Percentiles rank a stretch among this genome's conserved stretches.
These are phyloP conservation scores for Lerema accius DNA, from an alignment of 1,140 invertebrate species.

Conservation along the genomic window DNA sequence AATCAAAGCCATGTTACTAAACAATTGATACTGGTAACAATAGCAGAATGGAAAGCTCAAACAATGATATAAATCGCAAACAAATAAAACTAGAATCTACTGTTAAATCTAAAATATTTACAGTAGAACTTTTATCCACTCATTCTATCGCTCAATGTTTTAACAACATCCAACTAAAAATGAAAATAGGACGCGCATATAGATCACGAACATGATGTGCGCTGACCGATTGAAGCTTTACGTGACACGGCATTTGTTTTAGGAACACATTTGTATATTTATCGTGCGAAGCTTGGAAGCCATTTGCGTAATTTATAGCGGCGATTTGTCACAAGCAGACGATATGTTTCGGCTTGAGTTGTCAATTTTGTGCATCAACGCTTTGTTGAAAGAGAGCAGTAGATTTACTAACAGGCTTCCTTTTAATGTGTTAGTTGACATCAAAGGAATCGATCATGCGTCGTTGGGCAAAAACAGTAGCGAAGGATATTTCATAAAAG, in stretches of 20 bases:
- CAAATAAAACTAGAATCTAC: not conserved
- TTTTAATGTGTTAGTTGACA: no score
- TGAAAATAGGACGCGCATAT: conserved; percentile 24
- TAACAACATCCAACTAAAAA: conserved; percentile 27
- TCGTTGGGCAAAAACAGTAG: no score
- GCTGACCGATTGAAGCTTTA: conserved; percentile 31
- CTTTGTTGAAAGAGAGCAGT: not conserved
- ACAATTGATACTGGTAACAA: no score
- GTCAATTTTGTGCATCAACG: conserved; percentile 45
- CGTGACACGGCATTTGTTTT: conserved; percentile 39
- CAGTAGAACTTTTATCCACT: not conserved
- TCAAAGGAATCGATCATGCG: no score
- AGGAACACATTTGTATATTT: conserved; percentile 42
- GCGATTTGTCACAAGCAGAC: conserved; percentile 47
- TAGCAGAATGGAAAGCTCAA: not conserved
- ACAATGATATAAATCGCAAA: not conserved
- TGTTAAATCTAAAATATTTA: conserved; percentile 17
- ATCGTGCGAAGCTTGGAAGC: conserved; percentile 43
- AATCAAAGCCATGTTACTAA: no score
- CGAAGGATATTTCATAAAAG: no score
- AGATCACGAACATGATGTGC: conserved; percentile 33
- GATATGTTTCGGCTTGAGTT: conserved; percentile 46
- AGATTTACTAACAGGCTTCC: no score
- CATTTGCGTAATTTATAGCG: conserved; percentile 46
- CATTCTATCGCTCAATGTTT: conserved; percentile 21